phyloP scores from a whole-genome alignment of 2,888 invertebrate genomes.

The Yponomeuta plumbellus region DNA sequence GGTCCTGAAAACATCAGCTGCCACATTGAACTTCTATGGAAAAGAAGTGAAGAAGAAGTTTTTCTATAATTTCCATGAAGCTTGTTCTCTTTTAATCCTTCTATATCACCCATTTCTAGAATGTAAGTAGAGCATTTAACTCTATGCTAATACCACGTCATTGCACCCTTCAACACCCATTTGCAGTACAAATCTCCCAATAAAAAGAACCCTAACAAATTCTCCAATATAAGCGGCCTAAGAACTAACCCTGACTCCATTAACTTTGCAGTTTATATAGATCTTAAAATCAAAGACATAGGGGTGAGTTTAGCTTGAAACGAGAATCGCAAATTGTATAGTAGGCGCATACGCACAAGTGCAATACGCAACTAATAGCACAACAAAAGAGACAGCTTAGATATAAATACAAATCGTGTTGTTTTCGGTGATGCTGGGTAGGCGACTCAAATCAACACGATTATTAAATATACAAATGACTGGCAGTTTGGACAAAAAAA shows the following conservation, averaged over 20 bases:
- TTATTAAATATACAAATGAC: not conserved
- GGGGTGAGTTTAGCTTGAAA: not conserved
- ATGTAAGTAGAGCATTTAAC: not conserved
- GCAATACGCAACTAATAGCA: constrained; percentile 67
- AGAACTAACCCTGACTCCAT: not conserved
- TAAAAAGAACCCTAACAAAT: constrained; percentile 12
- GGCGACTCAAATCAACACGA: constrained; percentile 7
- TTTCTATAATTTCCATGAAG: not conserved
- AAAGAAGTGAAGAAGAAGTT: not conserved
- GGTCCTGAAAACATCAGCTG: too few relatives aligned
- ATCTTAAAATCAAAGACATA: not conserved
- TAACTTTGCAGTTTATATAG: not conserved
- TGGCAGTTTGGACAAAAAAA: too few relatives aligned
- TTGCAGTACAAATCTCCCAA: constrained; percentile 18
- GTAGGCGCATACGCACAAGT: constrained; percentile 15
- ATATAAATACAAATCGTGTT: constrained; percentile 74
- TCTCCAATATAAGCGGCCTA: constrained; percentile 1
- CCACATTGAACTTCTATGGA: too few relatives aligned
- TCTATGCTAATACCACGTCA: not conserved
- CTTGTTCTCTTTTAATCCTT: not conserved
- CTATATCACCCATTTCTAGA: not conserved
- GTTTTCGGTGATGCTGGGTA: constrained; percentile 52
- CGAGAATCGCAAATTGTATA: not conserved
- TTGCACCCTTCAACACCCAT: constrained; percentile 16
- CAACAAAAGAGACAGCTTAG: constrained; percentile 68